Conservation (phyloP, 2,888 invertebrate genomes). For the Chirona hameri region DNA sequence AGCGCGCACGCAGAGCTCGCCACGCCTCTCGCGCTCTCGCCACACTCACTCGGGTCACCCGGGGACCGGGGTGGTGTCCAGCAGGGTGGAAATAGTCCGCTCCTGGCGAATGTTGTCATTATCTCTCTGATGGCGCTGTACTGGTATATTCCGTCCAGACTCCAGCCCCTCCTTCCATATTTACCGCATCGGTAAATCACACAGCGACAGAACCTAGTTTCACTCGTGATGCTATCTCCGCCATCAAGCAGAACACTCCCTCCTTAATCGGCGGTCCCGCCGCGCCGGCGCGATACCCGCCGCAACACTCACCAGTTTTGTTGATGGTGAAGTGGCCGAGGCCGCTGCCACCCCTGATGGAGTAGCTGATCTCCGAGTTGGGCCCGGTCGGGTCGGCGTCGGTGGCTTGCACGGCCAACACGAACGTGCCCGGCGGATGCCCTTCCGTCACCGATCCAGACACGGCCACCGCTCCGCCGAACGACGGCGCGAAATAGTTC, state of each 20-base stretch:
- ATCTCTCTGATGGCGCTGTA: too few relatives aligned
- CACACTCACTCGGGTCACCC: too few relatives aligned
- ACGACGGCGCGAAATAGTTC: conserved; percentile 57
- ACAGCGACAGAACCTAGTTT: too few relatives aligned
- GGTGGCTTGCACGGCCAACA: conserved; percentile 69
- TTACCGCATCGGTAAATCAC: too few relatives aligned
- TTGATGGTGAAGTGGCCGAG: conserved; percentile 89
- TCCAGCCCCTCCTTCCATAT: background rate
- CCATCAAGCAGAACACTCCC: too few relatives aligned
- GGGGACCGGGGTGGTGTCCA: too few relatives aligned
- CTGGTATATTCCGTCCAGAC: background rate
- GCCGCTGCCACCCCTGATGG: conserved; percentile 82
- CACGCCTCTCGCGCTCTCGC: too few relatives aligned
- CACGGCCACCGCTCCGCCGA: conserved; percentile 60
- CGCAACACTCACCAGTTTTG: conserved; percentile 62
- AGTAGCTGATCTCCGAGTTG: conserved; percentile 78
- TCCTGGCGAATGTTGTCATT: too few relatives aligned
- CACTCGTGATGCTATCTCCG: too few relatives aligned
- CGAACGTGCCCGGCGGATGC: conserved; percentile 68
- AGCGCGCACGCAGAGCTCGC: background rate
- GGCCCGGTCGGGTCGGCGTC: conserved; percentile 77
- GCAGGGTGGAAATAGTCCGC: too few relatives aligned
- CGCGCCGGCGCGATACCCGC: background rate
- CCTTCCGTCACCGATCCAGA: conserved; percentile 75
- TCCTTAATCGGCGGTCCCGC: too few relatives aligned